Base-by-base conservation (phyloP, 2,888 invertebrate species). In the Keiferia lycopersicella region DNA sequence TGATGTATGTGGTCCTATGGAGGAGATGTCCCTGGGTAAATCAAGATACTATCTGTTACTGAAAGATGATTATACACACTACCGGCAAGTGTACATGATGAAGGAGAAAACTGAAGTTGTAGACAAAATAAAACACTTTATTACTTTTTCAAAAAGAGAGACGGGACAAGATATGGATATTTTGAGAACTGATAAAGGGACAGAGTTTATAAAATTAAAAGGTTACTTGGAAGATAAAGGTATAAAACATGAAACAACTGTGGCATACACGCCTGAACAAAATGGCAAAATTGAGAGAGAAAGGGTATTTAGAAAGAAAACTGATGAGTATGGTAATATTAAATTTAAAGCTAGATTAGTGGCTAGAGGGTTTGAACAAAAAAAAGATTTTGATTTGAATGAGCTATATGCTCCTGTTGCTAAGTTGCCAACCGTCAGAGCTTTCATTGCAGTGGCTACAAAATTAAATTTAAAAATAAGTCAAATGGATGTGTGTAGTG, bases 371-470 rank as follows among this genome's bases (percentile, higher is more conserved):
- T 70, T 72, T 66, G 67, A 72, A 45, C 69, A 68, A 48, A 14
- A 63, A 48, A 41, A 68, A 62, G 11, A 20, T 26, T 22, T 64
- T 16, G 6, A 53, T 61, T 41, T 64, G 18, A 50, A 63, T 65
- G 67, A 72, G 7, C 59, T 68, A 14, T 72, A 72, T 66, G 65
- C 70, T 11, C 72, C 69, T 7, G 70, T 73, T 10, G 71, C 71
- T 10, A 71, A 68, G 18, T 61, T 71, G 14, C 10, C 65, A 20
- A 70, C 69, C 22, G 69, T 73, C 57, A 70, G 71, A 60, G 20
- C 69, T 8, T 71, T 71, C 65, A 18, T 71, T 12, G 48, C 64
- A 18, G 39, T 67, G 20, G 71, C 73, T 57, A 65, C 66, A 12
- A 67, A 69, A 53, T 62, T 64, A 14, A 67, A 67, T 14, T 65